Evolutionary conservation across 2,888 invertebrate species (phyloP).

Genomic region (Temnothorax rugatulus): DNA sequence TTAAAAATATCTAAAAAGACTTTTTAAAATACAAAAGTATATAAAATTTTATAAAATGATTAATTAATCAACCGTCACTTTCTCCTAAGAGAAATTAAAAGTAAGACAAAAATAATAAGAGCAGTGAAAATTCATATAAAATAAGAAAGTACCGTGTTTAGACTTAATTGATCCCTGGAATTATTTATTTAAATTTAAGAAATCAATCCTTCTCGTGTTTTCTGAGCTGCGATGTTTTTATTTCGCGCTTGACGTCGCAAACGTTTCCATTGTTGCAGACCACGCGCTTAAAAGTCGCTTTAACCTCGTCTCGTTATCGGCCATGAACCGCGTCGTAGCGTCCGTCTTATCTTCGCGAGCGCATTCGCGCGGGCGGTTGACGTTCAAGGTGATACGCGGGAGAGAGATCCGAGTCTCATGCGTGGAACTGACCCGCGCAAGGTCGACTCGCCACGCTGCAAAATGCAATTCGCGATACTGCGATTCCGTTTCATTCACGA

Average conservation of each 20-base stretch:
- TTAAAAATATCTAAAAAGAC: neutral
- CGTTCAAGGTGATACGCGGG: conserved; percentile 20
- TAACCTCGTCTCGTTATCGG: conserved; percentile 38
- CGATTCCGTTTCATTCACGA: conserved; percentile 9
- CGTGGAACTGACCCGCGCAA: conserved; percentile 50
- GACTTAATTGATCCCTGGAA: neutral
- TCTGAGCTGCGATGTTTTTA: neutral
- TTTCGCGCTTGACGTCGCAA: neutral
- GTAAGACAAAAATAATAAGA: conserved; percentile 5
- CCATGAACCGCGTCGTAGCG: neutral
- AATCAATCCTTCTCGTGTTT: neutral
- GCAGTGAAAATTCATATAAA: neutral
- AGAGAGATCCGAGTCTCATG: conserved; percentile 2
- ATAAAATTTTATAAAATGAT: neutral
- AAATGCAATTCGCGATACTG: conserved; percentile 7
- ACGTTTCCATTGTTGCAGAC: neutral
- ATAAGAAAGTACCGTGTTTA: neutral
- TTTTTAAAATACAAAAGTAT: neutral
- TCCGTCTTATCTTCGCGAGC: conserved; percentile 19
- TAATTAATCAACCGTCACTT: neutral
- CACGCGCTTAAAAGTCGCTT: neutral
- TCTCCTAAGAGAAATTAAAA: neutral
- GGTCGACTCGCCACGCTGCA: conserved; percentile 3
- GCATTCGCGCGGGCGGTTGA: neutral
- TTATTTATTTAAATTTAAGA: neutral